Percentiles rank a stretch among this genome's conserved stretches.
Conservation (phyloP, 2,113 vertebrate genomes). For the human (Homo sapiens) region DNA sequence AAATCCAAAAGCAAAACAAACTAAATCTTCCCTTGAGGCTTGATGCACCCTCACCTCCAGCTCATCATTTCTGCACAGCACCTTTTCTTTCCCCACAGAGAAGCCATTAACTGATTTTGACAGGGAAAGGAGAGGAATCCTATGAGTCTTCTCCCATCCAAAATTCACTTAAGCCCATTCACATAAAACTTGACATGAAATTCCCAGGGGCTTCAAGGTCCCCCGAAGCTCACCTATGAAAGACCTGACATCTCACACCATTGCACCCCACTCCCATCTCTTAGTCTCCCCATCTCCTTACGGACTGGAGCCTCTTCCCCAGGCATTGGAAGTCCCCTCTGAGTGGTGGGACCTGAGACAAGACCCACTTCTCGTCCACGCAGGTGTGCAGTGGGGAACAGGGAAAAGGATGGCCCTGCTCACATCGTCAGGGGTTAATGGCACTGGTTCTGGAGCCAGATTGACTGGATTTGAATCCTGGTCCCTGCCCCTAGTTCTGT, state of each 20-base stretch:
- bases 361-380: background rate
- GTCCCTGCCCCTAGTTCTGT: background rate
- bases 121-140: background rate
- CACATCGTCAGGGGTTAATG: background rate
- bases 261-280: background rate
- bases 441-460: background rate
- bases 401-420: background rate
- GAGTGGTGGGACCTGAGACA: background rate
- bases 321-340: background rate
- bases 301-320: background rate
- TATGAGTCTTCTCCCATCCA: background rate
- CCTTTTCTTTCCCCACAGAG: background rate
- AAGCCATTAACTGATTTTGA: background rate
- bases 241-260: background rate
- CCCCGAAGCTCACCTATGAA: background rate
- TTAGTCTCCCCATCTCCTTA: background rate
- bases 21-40: background rate
- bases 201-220: background rate
- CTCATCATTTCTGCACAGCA: background rate
- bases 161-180: background rate
- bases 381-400: background rate
- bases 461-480: background rate
- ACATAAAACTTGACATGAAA: background rate
- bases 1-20: constrained; percentile 18
- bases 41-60: background rate